Base-by-base conservation (phyloP, 2,797 vertebrate genomes). In the Lagodon rhomboides region DNA sequence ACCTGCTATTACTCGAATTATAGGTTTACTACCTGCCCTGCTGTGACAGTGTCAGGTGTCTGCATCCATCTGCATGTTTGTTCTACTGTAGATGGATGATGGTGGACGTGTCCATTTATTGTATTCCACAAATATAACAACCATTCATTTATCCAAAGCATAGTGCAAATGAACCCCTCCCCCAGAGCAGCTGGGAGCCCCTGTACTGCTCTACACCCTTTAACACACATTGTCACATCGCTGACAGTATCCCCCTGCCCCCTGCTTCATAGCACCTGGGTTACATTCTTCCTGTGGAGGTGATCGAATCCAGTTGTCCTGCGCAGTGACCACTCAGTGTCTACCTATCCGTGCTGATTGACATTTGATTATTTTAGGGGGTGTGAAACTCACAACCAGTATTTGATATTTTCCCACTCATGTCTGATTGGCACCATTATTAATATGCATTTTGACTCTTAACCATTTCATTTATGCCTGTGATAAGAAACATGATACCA, bases 181-280 rank as follows among this genome's bases (percentile, higher is more conserved):
- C 87, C 77, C 84, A 82, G 84, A 89, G 86, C 91, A 95, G 91
- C 91, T 93, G 92, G 79, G 77, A 44, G 64, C 84, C 77, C 69
- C 70, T 59, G 58, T 63, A 63, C 61, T 68, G 59, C 75, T 76
- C 75, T 34, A 56, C 60, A 80, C 63, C 58, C 27, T 82, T 12
- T 63, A 69, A 69, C 73, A 84, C 87, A 77, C 79, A 69, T 59
- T 76, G 73, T 83, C 84, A 84, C 87, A 83, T 90, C 87, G 65
- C 12, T 84, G 80, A 84, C 74, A 83, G 76, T 30, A 15, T 25
- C 66, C 64, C 53, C 30, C 23, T 2, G 22, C 34, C 22, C 43
- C 43, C 53, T 67, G 51, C 53, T 73, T 75, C 49, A 46, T 62
- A 41, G 73, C 86, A 88, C 77, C 80, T 75, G 47, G 47, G 66